Evolutionary conservation across 2,797 vertebrate genomes (phyloP).

Genomic region (Paratrypauchen microcephalus): DNA sequence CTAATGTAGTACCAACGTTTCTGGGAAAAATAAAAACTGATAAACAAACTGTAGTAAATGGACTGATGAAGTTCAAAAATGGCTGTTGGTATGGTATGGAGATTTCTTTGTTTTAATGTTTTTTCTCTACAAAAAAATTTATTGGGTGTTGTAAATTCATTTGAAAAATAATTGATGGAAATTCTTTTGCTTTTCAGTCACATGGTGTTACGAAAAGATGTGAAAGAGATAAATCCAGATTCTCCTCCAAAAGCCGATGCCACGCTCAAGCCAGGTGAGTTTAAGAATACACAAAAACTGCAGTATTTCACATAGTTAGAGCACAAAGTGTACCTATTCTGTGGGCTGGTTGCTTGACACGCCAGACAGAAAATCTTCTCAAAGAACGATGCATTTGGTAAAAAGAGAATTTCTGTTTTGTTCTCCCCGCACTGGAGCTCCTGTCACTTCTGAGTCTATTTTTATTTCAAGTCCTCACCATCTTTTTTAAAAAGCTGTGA

Average conservation of each 20-base stretch:
- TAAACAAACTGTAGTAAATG: no score
- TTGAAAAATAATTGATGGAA: no score
- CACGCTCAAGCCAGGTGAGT: constrained; percentile 77
- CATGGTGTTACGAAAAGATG: constrained; percentile 77
- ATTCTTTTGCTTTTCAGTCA: constrained; percentile 55
- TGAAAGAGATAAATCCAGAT: constrained; percentile 71
- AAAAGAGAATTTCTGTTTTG: constrained; percentile 47
- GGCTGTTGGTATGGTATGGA: no score
- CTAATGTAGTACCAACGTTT: no score
- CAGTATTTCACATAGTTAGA: constrained; percentile 9
- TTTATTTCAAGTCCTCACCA: constrained; percentile 58
- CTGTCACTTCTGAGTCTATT: constrained; percentile 56
- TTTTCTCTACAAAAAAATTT: no score
- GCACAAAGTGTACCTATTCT: background rate
- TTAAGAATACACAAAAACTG: background rate
- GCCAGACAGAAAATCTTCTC: constrained; percentile 18
- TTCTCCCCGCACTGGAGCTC: constrained; percentile 38
- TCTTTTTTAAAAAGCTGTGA: constrained; percentile 27
- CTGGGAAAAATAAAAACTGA: no score
- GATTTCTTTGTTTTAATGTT: no score
- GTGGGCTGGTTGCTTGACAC: constrained; percentile 27
- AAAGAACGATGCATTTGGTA: constrained; percentile 23
- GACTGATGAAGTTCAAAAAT: no score
- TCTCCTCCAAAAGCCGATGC: constrained; percentile 75
- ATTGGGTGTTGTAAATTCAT: no score